Evolutionary conservation across 1,140 invertebrate species (phyloP).

Genomic region (Bacillus rossius): DNA sequence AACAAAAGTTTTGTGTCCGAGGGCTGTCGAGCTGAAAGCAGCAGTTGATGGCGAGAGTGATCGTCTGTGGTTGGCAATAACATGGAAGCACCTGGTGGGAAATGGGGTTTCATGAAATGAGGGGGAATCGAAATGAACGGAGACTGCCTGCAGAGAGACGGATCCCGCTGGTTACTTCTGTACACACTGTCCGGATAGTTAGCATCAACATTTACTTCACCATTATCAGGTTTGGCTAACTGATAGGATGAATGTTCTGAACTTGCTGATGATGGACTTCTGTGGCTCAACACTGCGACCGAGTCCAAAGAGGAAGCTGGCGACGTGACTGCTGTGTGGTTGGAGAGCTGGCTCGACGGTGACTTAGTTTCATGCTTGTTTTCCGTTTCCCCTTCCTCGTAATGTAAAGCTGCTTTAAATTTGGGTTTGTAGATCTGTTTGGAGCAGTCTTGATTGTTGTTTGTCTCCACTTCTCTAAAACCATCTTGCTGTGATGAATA

Average conservation of each 20-base stretch:
- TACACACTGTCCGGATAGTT: too few relatives aligned
- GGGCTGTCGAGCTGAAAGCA: too few relatives aligned
- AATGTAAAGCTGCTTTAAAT: conserved; percentile 58
- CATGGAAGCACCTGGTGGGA: too few relatives aligned
- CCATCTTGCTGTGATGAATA: too few relatives aligned
- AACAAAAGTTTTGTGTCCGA: too few relatives aligned
- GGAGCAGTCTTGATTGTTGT: conserved; percentile 37
- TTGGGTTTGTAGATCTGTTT: conserved; percentile 73
- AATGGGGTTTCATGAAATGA: too few relatives aligned
- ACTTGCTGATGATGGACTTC: background rate
- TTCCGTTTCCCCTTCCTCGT: conserved; percentile 13
- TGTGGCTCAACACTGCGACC: background rate
- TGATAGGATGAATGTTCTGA: background rate
- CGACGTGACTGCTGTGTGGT: background rate
- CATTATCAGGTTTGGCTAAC: background rate
- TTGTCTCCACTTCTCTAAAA: background rate
- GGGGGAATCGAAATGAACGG: too few relatives aligned
- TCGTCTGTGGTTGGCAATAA: too few relatives aligned
- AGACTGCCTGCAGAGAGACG: too few relatives aligned
- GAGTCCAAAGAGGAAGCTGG: background rate
- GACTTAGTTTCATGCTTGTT: background rate
- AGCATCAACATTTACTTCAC: too few relatives aligned
- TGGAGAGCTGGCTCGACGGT: background rate
- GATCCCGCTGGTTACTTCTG: too few relatives aligned
- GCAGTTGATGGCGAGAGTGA: too few relatives aligned